Evolutionary conservation across 2,888 invertebrate species (phyloP).

Genomic region (Trichogramma dendrolimi): DNA sequence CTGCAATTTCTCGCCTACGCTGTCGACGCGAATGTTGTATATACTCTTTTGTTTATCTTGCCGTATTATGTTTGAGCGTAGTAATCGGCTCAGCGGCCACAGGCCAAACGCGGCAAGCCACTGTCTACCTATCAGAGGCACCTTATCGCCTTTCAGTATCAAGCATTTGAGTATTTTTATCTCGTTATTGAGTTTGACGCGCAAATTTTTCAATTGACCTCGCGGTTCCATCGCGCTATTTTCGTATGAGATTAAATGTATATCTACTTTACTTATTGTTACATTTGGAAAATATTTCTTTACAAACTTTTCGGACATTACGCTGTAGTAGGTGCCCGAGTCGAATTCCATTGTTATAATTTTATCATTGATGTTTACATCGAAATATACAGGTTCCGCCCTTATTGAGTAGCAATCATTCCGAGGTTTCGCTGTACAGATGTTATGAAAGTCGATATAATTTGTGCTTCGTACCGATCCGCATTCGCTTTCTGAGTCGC

Average conservation of each 20-base stretch:
- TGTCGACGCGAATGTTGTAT: conserved; percentile 11
- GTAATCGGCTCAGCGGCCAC: conserved; percentile 16
- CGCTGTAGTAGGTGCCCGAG: conserved; percentile 23
- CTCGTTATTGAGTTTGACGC: conserved; percentile 5
- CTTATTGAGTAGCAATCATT: conserved; percentile 10
- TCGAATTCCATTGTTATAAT: conserved; percentile 27
- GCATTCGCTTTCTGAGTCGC: neutral
- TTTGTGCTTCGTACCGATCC: neutral
- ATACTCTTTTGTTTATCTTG: neutral
- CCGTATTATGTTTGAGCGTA: neutral
- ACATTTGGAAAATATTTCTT: conserved; percentile 7
- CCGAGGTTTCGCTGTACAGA: neutral
- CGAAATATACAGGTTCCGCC: conserved; percentile 5
- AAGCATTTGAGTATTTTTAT: neutral
- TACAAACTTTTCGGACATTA: conserved; percentile 21
- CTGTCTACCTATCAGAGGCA: conserved; percentile 27
- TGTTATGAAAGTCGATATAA: conserved; percentile 2
- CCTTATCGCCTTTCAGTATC: conserved; percentile 6
- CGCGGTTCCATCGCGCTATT: conserved; percentile 16
- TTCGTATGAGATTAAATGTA: conserved; percentile 13
- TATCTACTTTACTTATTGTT: conserved; percentile 11
- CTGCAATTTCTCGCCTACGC: conserved; percentile 11
- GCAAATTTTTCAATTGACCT: conserved; percentile 13
- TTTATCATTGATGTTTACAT: conserved; percentile 10
- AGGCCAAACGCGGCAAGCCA: conserved; percentile 29